Percentiles rank a stretch among this genome's conserved stretches.
Evolutionary conservation across 2,113 vertebrate species (phyloP).

Genomic region (Stegostoma tigrinum): DNA sequence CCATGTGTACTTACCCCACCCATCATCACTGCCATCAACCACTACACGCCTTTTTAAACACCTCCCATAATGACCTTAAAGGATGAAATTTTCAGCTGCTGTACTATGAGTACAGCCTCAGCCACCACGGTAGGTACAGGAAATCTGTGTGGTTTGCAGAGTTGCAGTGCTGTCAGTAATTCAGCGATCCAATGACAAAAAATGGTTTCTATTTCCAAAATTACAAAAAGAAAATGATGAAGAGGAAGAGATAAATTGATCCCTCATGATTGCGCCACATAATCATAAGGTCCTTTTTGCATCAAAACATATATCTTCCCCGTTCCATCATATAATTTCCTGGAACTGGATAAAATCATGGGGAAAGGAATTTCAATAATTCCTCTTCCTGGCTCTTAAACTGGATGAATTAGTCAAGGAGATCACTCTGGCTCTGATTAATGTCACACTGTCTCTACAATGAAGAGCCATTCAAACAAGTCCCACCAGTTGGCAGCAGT

Average conservation of each 20-base stretch:
- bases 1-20: not conserved
- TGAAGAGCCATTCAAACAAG: not conserved
- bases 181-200: not conserved
- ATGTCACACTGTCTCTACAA: not conserved
- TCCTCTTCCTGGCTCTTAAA: not conserved
- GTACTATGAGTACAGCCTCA: not conserved
- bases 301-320: not conserved
- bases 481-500: not conserved
- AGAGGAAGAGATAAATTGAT: not conserved
- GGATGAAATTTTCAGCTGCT: not conserved
- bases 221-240: not conserved
- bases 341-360: not conserved
- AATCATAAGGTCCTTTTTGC: not conserved
- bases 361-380: not conserved
- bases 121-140: not conserved
- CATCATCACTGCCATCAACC: not conserved
- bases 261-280: not conserved
- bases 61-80: not conserved
- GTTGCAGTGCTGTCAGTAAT: not conserved
- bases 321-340: not conserved
- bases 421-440: not conserved
- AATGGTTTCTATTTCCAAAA: not conserved
- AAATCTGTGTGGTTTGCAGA: too few relatives aligned
- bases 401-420: not conserved
- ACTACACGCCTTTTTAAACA: not conserved